phyloP scores from a whole-genome alignment of 2,113 vertebrate genomes.

The Pygoscelis antarcticus region DNA sequence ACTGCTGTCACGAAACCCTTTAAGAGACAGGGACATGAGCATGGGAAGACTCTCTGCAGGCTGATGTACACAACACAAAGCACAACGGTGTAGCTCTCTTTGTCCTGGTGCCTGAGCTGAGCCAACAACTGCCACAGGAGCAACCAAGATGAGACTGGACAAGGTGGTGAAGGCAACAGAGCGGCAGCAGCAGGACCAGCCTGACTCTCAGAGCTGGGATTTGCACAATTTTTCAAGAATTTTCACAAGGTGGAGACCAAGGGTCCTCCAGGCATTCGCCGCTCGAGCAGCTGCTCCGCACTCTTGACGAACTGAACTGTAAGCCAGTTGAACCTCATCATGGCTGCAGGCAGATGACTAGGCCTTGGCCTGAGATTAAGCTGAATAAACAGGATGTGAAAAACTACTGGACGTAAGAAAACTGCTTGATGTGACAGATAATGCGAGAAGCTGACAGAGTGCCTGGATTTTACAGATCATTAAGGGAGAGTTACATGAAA shows the following conservation, averaged over 20 bases:
- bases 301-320: fast-evolving
- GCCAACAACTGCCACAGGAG: neutral
- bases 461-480: neutral
- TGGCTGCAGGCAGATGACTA: neutral
- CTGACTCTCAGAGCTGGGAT: neutral
- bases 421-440: neutral
- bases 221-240: neutral
- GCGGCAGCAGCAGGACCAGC: neutral
- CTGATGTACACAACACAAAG: fast-evolving
- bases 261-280: fast-evolving
- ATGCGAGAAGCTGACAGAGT: neutral
- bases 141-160: neutral
- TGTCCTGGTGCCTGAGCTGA: neutral
- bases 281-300: neutral
- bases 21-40: neutral
- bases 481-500: neutral
- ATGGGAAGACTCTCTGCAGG: neutral
- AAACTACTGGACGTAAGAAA: neutral
- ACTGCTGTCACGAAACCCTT: neutral
- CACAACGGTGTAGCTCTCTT: neutral
- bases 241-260: neutral
- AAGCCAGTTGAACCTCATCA: neutral
- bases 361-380: neutral
- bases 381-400: neutral
- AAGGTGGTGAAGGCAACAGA: fast-evolving